phyloP scores from a whole-genome alignment of 2,888 invertebrate species.

The Galeopsomyia nigrocyanea region DNA sequence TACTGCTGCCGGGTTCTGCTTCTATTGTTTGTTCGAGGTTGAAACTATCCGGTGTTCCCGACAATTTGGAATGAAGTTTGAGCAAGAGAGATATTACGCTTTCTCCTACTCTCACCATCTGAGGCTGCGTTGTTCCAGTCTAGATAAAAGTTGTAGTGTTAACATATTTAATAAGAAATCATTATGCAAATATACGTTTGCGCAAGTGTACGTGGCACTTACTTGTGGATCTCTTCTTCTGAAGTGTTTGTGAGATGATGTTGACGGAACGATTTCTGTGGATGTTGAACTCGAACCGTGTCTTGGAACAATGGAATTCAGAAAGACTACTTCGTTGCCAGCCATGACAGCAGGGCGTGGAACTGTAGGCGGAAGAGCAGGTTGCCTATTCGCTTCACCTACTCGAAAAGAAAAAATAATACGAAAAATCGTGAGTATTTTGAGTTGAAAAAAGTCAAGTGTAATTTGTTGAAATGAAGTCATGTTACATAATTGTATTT shows the following conservation, averaged over 20 bases:
- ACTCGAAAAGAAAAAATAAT: conserved; percentile 23
- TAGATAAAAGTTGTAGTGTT: conserved; percentile 31
- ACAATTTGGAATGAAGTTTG: conserved; percentile 91
- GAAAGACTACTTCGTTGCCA: conserved; percentile 67
- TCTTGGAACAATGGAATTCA: conserved; percentile 56
- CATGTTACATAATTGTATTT: conserved; percentile 25
- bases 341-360: conserved; percentile 66
- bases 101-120: conserved; percentile 79
- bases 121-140: conserved; percentile 58
- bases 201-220: conserved; percentile 29
- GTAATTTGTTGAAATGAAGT: neutral
- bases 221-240: conserved; percentile 62
- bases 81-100: conserved; percentile 91
- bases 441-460: neutral
- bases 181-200: conserved; percentile 10
- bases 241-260: conserved; percentile 61
- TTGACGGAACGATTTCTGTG: conserved; percentile 65
- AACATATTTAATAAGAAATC: neutral
- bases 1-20: conserved; percentile 57
- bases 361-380: conserved; percentile 63
- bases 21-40: conserved; percentile 64
- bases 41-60: conserved; percentile 87
- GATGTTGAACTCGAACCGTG: conserved; percentile 46
- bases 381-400: conserved; percentile 51
- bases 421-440: neutral